These are phyloP conservation scores for Xyliphius kryptos DNA, from an alignment of 2,113 vertebrate genomes.

Conservation along the genomic window DNA sequence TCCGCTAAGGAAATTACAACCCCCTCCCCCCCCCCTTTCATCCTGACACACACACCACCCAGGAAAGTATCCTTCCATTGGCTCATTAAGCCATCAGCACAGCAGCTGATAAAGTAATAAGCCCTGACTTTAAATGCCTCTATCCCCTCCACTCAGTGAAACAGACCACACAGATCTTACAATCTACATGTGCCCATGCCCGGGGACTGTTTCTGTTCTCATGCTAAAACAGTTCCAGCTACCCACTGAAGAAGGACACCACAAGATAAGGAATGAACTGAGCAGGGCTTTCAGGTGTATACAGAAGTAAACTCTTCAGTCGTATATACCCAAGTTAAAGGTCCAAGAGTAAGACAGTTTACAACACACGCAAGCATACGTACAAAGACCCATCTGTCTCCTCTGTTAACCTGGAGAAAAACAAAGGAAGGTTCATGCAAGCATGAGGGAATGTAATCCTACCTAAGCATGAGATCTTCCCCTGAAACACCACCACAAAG, in stretches of 20 bases:
- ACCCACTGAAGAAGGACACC: conserved; percentile 13
- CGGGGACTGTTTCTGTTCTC: conserved; percentile 50
- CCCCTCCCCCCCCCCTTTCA: conserved; percentile 29
- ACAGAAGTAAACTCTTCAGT: conserved; percentile 15
- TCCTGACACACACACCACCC: conserved; percentile 13
- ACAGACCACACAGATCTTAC: conserved; percentile 49
- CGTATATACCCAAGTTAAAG: conserved; percentile 17
- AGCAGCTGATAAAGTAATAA: conserved; percentile 42
- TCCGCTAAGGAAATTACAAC: conserved; percentile 37
- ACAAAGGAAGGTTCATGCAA: conserved; percentile 31
- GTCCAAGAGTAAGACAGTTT: conserved; percentile 6
- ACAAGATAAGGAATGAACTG: conserved; percentile 41
- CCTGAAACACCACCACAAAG: conserved; percentile 53
- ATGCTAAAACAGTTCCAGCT: conserved; percentile 43
- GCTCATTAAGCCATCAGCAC: conserved; percentile 66
- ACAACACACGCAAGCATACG: conserved; percentile 16
- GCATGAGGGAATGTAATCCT: conserved; percentile 53
- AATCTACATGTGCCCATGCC: conserved; percentile 42
- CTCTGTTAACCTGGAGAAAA: conserved; percentile 29
- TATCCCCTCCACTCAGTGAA: conserved; percentile 35
- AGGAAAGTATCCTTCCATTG: conserved; percentile 52
- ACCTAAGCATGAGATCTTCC: conserved; percentile 49
- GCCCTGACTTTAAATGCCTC: conserved; percentile 26
- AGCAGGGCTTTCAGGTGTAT: not conserved
- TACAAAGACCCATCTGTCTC: conserved; percentile 38